Conservation (phyloP, 2,113 vertebrate genomes). For the Hypocryptadius cinnamomeus region DNA sequence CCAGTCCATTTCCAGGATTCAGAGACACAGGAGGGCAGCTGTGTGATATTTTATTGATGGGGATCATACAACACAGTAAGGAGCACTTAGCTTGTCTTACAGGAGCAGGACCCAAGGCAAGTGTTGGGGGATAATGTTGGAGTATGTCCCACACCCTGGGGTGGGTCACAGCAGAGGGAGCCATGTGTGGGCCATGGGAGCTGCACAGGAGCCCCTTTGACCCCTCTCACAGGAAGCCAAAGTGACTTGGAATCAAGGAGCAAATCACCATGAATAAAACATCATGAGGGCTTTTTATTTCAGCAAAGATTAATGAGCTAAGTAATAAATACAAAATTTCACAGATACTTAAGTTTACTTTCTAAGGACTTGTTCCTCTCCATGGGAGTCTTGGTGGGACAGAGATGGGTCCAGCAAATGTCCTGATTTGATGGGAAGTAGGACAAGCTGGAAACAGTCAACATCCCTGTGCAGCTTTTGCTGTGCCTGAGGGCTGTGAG, state of each 20-base stretch:
- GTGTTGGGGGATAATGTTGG: neutral
- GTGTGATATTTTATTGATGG: constrained; percentile 23
- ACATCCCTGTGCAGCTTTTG: neutral
- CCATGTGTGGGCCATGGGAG: neutral
- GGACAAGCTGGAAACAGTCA: neutral
- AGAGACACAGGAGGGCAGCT: neutral
- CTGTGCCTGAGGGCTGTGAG: neutral
- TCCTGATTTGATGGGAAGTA: neutral
- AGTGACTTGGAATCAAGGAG: neutral
- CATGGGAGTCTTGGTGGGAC: neutral
- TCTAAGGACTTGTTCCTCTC: constrained; percentile 4
- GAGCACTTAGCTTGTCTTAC: neutral
- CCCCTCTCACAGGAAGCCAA: neutral
- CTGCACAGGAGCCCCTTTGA: neutral
- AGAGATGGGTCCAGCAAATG: neutral
- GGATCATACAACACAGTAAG: neutral
- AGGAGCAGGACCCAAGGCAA: neutral
- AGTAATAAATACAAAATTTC: constrained; percentile 31
- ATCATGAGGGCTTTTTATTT: neutral
- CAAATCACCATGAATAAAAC: constrained; percentile 27
- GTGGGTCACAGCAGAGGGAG: neutral
- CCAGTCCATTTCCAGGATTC: neutral
- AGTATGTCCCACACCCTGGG: neutral
- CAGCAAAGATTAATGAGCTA: constrained; percentile 43
- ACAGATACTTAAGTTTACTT: constrained; percentile 29